Evolutionary conservation across 2,797 vertebrate genomes (phyloP), one percentile per base, ranked within the genome.

Genomic region (Toxotes lorentzi): DNA sequence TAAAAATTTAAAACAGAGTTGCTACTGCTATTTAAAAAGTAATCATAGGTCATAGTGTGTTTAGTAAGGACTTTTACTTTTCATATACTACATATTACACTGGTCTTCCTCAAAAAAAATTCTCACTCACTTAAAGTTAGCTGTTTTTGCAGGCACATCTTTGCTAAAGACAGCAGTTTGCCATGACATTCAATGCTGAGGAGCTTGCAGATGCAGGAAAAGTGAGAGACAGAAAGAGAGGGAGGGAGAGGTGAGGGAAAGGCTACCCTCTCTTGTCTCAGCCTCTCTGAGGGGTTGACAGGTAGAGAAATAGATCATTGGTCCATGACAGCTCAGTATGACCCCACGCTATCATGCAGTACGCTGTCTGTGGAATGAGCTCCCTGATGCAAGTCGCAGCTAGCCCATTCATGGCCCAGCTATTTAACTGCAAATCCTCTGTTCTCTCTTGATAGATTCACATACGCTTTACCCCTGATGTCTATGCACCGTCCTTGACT

Each of bases 271-370:
- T 89, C 88, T 88, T 92, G 89, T 89, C 89, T 93, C 76, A 84
- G 83, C 81, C 88, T 89, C 89, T 93, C 90, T 95, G 95, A 96
- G 94, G 96, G 93, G 95, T 88, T 96, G 97, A 97, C 96, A 97
- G 94, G 91, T 94, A 95, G 92, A 94, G 95, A 96, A 97, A 97
- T 95, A 96, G 95, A 96, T 95, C 95, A 96, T 93, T 96, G 96
- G 95, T 95, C 94, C 94, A 91, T 95, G 94, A 96, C 94, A 95
- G 94, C 91, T 94, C 89, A 88, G 90, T 88, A 86, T 93, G 93
- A 95, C 94, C 92, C 92, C 63, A 51, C 30, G 64, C 83, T 86
- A 92, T 92, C 86, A 82, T 80, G 86, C 89, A 85, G 87, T 85
- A 78, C 72, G 85, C 84, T 73, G 88, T 81, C 86, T 87, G 80